A percentile compares a stretch with the other conserved stretches of the same genome.
phyloP scores from a whole-genome alignment of 92 coral and sea anemone genomes.

The Nematostella vectensis region DNA sequence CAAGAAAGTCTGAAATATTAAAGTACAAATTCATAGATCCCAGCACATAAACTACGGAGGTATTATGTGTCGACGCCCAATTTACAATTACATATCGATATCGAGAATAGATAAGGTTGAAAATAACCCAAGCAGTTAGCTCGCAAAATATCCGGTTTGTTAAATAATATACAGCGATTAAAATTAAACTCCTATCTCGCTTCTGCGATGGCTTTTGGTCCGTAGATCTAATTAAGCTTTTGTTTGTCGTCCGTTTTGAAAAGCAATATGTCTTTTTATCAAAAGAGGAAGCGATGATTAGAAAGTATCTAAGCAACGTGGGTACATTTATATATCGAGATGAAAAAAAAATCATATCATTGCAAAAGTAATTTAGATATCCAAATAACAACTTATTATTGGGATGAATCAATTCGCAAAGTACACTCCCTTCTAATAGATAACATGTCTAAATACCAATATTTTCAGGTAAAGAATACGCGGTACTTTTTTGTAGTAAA shows the following conservation, averaged over 20 bases:
- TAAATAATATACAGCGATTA: slow-evolving; percentile 3
- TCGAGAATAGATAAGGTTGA: background rate
- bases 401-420: background rate
- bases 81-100: background rate
- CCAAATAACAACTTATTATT: background rate
- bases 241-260: slow-evolving; percentile 9
- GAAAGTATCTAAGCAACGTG: slow-evolving; percentile 29
- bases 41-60: no score
- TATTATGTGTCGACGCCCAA: background rate
- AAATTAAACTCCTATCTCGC: slow-evolving; percentile 1
- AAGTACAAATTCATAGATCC: no score
- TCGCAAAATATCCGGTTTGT: slow-evolving; percentile 5
- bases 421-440: background rate
- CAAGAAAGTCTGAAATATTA: no score
- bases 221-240: slow-evolving; percentile 17
- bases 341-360: slow-evolving; percentile 13
- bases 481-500: background rate
- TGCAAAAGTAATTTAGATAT: slow-evolving; percentile 9
- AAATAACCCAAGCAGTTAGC: background rate
- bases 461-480: background rate
- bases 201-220: background rate
- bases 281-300: slow-evolving; percentile 24
- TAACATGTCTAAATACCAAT: background rate
- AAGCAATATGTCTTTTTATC: slow-evolving; percentile 21
- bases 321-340: slow-evolving; percentile 33